Percentiles rank a stretch among this genome's conserved stretches.
These are phyloP conservation scores for Diaperis boleti DNA, from an alignment of 2,888 invertebrate species.

Conservation along the genomic window DNA sequence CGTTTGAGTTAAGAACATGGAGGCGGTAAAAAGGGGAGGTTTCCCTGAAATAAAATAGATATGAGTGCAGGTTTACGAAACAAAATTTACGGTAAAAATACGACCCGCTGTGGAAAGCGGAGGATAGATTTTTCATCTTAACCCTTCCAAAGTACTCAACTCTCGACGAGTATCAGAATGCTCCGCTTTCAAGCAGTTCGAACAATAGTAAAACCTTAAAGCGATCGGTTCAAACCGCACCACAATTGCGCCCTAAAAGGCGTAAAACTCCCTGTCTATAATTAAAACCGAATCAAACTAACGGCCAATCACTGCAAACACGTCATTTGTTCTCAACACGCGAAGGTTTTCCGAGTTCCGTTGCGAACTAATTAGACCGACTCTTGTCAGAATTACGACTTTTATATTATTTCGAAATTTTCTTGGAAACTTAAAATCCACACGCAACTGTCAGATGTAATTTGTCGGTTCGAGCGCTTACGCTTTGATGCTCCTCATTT, in stretches of 20 bases:
- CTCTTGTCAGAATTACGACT: neutral
- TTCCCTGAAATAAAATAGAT: slow-evolving; percentile 5
- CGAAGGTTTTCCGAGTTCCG: neutral
- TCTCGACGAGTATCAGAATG: neutral
- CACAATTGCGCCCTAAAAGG: neutral
- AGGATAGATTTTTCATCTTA: neutral
- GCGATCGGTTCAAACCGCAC: neutral
- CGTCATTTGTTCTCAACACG: neutral
- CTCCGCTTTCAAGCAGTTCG: neutral
- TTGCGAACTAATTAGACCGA: slow-evolving; percentile 2
- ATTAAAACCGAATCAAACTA: slow-evolving; percentile 2
- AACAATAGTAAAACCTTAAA: neutral
- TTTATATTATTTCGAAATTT: slow-evolving; percentile 1
- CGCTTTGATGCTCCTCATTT: neutral
- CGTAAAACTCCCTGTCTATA: neutral
- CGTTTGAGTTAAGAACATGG: neutral
- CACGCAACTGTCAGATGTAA: neutral
- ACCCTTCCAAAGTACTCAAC: slow-evolving; percentile 1
- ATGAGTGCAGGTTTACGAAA: neutral
- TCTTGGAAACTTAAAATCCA: neutral
- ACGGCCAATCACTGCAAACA: slow-evolving; percentile 1
- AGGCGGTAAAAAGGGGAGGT: neutral
- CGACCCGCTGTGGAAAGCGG: neutral
- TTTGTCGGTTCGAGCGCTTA: slow-evolving; percentile 2
- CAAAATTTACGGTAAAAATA: neutral